Base-by-base conservation (phyloP, 1,140 invertebrate species). In the Venturia canescens region DNA sequence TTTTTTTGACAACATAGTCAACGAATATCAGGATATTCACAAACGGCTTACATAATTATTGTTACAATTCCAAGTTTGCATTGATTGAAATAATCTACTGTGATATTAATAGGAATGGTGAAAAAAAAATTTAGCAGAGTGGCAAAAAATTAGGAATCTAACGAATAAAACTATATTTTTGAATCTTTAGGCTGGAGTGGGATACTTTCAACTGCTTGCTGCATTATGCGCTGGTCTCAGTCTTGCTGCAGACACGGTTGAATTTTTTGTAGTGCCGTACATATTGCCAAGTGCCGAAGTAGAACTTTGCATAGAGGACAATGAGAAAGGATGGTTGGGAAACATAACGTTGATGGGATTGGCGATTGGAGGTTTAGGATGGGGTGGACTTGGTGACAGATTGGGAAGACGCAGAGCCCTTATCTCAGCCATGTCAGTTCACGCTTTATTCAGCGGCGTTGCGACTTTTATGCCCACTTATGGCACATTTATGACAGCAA, bases 381-480 rank as follows among this genome's bases (percentile, higher is more conserved):
- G 96, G 95, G 96, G 96, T 4, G 94, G 94, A 48, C 87, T 97
- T 23, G 94, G 94, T 0, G 96, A 96, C 87, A 91, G 94, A 18
- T 89, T 94, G 29, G 95, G 96, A 3, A 92, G 96, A 15, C 90
- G 95, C 21, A 87, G 93, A 38, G 93, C 95, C 11, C 89, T 96
- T 57, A 90, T 96, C 31, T 95, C 95, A 1, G 95, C 95, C 26
- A 93, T 96, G 78, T 94, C 94, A 0, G 94, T 96, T 23, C 95
- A 96, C 87, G 94, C 94, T 3, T 90, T 96, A 0, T 96, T 96
- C 86, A 95, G 94, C 27, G 91, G 95, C 3, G 94, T 95, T 1
- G 95, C 96, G 0, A 95, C 95, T 13, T 94, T 96, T 81, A 96
- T 96, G 93, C 96, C 96, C 48, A 95, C 95, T 0, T 97, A 96